These are phyloP conservation scores for Tupaia tana DNA, from an alignment of 2,113 vertebrate species.

Conservation along the genomic window DNA sequence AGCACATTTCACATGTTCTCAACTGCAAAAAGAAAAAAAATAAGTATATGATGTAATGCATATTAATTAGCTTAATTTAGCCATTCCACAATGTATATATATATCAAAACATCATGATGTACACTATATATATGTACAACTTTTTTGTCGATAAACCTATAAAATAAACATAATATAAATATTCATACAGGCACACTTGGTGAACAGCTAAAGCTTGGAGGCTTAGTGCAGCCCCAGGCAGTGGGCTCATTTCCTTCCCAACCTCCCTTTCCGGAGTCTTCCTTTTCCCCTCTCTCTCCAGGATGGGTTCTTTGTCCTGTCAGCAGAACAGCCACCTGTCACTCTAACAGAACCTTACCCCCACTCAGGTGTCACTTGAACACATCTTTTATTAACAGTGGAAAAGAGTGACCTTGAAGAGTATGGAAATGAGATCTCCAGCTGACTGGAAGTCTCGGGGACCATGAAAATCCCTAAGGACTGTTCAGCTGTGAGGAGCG, in stretches of 20 bases:
- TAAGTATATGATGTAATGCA: background rate
- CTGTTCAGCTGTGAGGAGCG: background rate
- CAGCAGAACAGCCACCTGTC: background rate
- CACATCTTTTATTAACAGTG: conserved; percentile 73
- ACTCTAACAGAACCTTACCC: background rate
- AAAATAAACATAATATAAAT: background rate
- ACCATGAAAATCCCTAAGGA: background rate
- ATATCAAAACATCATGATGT: background rate
- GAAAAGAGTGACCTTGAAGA: conserved; percentile 16
- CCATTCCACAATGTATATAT: background rate
- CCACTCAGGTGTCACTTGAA: conserved; percentile 33
- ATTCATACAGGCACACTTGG: background rate
- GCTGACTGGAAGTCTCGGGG: background rate
- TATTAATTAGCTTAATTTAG: background rate
- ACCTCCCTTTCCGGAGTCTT: background rate
- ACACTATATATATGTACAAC: background rate
- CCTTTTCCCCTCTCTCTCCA: background rate
- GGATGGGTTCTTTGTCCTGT: background rate
- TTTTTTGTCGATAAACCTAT: background rate
- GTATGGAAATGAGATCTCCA: conserved; percentile 44
- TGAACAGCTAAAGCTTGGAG: background rate
- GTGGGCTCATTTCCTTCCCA: background rate
- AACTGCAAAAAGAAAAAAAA: background rate
- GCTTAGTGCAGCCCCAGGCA: background rate
- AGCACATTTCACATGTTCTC: background rate